A percentile compares a stretch with the other conserved stretches of the same genome.
These are phyloP conservation scores for Charina bottae DNA, from an alignment of 2,113 vertebrate species.

Conservation along the genomic window DNA sequence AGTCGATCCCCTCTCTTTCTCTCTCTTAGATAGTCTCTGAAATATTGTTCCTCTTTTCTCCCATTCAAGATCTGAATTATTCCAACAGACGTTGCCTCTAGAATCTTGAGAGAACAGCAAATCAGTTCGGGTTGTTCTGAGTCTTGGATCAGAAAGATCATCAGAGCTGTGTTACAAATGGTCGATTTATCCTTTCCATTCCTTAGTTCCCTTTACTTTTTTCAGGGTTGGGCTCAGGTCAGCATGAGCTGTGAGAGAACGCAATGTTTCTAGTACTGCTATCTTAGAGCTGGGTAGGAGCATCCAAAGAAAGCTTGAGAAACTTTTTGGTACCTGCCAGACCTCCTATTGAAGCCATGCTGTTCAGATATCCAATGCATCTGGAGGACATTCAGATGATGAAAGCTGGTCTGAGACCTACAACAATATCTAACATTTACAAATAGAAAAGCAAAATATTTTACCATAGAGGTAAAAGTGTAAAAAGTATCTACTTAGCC, in stretches of 20 bases:
- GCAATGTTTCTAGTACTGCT: background rate
- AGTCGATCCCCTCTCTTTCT: too few relatives aligned
- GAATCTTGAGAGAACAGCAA: background rate
- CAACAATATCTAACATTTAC: background rate
- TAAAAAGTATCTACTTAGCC: constrained; percentile 46
- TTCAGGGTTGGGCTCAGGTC: background rate
- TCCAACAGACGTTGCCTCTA: background rate
- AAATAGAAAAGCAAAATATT: background rate
- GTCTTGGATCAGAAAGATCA: background rate
- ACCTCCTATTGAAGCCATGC: too few relatives aligned
- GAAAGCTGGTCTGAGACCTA: background rate
- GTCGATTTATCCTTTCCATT: too few relatives aligned
- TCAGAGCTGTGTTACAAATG: background rate
- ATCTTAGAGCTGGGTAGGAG: background rate
- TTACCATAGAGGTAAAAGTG: constrained; percentile 3
- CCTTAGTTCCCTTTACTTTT: background rate
- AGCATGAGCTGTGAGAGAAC: background rate
- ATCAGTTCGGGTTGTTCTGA: background rate
- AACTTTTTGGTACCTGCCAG: background rate
- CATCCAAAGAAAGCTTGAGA: background rate
- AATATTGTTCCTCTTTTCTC: background rate
- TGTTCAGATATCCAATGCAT: too few relatives aligned
- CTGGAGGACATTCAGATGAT: background rate
- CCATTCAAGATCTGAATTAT: background rate
- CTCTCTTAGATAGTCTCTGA: background rate